Percentiles rank a stretch among this genome's conserved stretches.
Evolutionary conservation across 1,140 invertebrate species (phyloP).

Genomic region (Andricus grossulariae): DNA sequence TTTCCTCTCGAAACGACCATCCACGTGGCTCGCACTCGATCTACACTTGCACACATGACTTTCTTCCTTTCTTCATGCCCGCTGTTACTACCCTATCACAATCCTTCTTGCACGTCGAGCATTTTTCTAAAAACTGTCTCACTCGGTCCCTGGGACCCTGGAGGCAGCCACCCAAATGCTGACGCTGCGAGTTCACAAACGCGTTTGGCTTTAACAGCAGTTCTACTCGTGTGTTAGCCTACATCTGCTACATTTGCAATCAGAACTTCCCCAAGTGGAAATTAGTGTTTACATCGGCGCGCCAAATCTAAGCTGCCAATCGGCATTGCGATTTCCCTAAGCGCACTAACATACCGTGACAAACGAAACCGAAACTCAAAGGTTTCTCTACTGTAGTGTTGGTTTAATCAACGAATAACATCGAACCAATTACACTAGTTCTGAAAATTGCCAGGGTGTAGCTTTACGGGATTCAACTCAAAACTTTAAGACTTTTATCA

Average conservation of each 20-base stretch:
- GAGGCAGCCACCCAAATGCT: slow-evolving; percentile 59
- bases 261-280: slow-evolving; percentile 52
- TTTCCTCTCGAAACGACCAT: slow-evolving; percentile 10
- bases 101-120: slow-evolving; percentile 60
- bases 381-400: neutral
- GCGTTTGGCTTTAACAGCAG: slow-evolving; percentile 35
- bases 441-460: no score
- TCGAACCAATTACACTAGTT: no score
- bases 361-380: slow-evolving; percentile 3
- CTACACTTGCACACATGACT: slow-evolving; percentile 4
- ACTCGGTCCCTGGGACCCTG: slow-evolving; percentile 44
- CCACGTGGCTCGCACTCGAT: neutral
- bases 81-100: slow-evolving; percentile 47
- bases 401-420: neutral
- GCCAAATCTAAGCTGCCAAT: slow-evolving; percentile 43
- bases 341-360: slow-evolving; percentile 3
- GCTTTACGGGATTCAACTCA: no score
- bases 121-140: slow-evolving; percentile 63
- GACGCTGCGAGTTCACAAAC: slow-evolving; percentile 51
- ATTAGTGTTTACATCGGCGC: slow-evolving; percentile 52
- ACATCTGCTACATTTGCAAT: slow-evolving; percentile 63
- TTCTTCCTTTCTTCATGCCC: slow-evolving; percentile 38
- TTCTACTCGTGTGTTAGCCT: slow-evolving; percentile 25
- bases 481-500: no score
- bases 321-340: slow-evolving; percentile 31